Evolutionary conservation across 2,113 vertebrate genomes (phyloP).

Genomic region (Campylorhamphus procurvoides): DNA sequence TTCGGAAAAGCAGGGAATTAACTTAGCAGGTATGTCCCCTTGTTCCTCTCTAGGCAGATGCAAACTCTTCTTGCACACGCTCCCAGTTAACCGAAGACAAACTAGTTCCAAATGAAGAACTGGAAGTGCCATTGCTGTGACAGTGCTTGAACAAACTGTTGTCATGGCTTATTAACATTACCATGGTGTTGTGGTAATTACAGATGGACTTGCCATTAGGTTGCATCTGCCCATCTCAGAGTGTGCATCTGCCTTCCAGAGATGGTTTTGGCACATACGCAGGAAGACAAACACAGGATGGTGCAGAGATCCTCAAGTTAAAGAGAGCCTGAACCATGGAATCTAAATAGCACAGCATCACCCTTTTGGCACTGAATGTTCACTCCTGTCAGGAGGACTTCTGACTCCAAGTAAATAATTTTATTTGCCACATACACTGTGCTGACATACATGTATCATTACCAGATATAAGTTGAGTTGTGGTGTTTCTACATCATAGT

Average conservation of each 20-base stretch:
- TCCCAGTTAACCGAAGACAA: background rate
- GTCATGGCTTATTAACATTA: background rate
- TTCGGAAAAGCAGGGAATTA: background rate
- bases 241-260: background rate
- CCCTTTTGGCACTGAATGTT: background rate
- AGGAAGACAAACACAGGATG: background rate
- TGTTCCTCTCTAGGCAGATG: background rate
- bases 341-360: background rate
- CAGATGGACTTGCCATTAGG: background rate
- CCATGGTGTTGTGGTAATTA: background rate
- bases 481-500: background rate
- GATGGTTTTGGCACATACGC: background rate
- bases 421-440: background rate
- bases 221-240: background rate
- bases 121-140: background rate
- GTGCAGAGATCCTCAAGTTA: background rate
- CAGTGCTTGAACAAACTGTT: background rate
- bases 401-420: background rate
- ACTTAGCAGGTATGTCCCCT: background rate
- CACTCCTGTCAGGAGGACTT: background rate
- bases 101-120: background rate
- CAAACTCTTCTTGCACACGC: background rate
- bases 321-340: background rate
- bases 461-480: background rate
- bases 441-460: background rate